Evolutionary conservation across 2,888 invertebrate species (phyloP).

Genomic region (Gerris lacustris): DNA sequence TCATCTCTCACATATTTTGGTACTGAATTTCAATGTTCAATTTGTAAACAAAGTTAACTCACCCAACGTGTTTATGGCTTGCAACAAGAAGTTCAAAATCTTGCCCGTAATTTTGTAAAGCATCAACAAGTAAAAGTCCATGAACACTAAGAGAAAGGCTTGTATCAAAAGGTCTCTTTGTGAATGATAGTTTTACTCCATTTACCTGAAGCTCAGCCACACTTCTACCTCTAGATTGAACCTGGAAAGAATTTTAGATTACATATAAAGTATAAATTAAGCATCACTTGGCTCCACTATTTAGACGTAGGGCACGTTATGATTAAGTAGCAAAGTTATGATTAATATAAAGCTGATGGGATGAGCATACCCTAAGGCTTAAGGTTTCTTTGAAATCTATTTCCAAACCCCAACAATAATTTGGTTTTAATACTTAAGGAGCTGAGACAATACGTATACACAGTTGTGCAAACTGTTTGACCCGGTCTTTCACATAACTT

Average conservation of each 20-base stretch:
- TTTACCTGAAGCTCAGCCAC: constrained; percentile 87
- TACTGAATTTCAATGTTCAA: too few relatives aligned
- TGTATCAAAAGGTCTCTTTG: constrained; percentile 60
- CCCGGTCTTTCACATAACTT: too few relatives aligned
- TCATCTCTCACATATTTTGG: too few relatives aligned
- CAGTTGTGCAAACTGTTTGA: too few relatives aligned
- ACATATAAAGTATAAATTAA: not conserved
- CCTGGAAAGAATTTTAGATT: constrained; percentile 36
- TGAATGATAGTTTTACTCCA: constrained; percentile 66
- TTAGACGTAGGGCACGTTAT: not conserved
- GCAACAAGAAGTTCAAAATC: constrained; percentile 91
- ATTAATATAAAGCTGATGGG: not conserved
- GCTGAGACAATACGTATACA: too few relatives aligned
- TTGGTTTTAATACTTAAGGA: too few relatives aligned
- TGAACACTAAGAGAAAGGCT: constrained; percentile 77
- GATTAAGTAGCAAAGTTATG: not conserved
- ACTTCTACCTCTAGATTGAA: constrained; percentile 75
- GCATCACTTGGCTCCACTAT: too few relatives aligned
- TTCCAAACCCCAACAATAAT: too few relatives aligned
- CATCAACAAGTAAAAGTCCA: constrained; percentile 83
- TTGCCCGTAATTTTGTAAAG: constrained; percentile 85
- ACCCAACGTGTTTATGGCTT: constrained; percentile 89
- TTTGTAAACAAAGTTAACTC: constrained; percentile 26
- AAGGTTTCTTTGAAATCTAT: too few relatives aligned
- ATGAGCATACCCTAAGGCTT: too few relatives aligned